Evolutionary conservation across 64 coral and sea anemone species (phyloP).

Genomic region (Porites lutea): DNA sequence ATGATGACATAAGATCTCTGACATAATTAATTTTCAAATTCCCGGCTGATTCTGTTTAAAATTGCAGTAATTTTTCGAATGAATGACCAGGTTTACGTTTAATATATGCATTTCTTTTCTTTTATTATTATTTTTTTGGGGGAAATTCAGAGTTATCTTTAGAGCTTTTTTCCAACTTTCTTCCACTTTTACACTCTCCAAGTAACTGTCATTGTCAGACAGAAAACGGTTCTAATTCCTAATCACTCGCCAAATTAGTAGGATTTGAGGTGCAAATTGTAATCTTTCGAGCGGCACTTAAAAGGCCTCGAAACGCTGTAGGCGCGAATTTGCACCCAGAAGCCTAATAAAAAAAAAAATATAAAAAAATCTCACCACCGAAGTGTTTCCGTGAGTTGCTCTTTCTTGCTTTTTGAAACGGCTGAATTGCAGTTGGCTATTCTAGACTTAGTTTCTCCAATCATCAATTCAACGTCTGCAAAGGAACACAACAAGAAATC

Average conservation of each 20-base stretch:
- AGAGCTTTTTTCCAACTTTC: background rate
- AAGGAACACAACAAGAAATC: background rate
- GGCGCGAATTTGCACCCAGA: background rate
- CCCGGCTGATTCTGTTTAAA: no score
- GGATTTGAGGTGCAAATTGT: constrained; percentile 1
- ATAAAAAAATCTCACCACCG: constrained; percentile 39
- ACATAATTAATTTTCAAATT: no score
- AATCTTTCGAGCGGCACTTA: constrained; percentile 37
- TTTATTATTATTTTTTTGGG: no score
- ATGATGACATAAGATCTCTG: no score
- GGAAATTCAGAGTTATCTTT: no score
- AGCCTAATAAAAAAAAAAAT: background rate
- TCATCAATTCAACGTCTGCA: constrained; percentile 30
- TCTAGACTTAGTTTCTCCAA: constrained; percentile 51
- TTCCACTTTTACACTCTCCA: background rate
- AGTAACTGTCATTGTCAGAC: background rate
- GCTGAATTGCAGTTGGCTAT: background rate
- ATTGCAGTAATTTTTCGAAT: no score
- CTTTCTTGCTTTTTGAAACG: constrained; percentile 67
- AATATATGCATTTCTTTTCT: no score
- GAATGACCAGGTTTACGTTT: no score
- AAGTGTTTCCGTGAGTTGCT: constrained; percentile 68
- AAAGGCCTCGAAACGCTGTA: background rate
- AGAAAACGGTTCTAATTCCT: background rate
- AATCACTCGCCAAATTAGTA: background rate